phyloP scores from a whole-genome alignment of 2,113 vertebrate species.

The Caranx ignobilis region DNA sequence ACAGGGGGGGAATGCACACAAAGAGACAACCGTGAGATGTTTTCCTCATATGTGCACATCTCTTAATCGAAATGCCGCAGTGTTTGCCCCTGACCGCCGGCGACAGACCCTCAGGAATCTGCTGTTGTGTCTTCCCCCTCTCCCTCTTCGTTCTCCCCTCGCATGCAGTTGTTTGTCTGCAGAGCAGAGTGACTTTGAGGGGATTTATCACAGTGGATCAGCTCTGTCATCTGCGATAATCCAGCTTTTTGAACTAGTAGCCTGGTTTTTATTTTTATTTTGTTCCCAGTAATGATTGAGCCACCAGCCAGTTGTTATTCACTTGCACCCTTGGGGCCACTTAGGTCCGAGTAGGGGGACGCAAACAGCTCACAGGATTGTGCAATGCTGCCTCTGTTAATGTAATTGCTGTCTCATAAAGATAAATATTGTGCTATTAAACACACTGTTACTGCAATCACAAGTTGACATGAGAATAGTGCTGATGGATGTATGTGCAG shows the following conservation, averaged over 20 bases:
- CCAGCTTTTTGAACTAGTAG: slow-evolving; percentile 31
- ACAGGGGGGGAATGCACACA: slow-evolving; percentile 39
- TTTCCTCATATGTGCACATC: slow-evolving; percentile 42
- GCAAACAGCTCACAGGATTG: slow-evolving; percentile 72
- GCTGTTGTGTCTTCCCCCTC: slow-evolving; percentile 78
- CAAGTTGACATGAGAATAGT: slow-evolving; percentile 3
- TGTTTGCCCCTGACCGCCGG: slow-evolving; percentile 71
- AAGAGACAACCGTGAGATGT: not conserved
- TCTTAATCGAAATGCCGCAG: slow-evolving; percentile 55
- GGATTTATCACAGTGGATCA: slow-evolving; percentile 50
- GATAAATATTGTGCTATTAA: slow-evolving; percentile 5
- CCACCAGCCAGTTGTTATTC: slow-evolving; percentile 47
- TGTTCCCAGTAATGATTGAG: slow-evolving; percentile 15
- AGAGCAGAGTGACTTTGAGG: slow-evolving; percentile 11
- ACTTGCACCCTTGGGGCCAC: slow-evolving; percentile 46
- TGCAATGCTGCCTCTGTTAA: slow-evolving; percentile 59
- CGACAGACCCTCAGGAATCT: slow-evolving; percentile 78
- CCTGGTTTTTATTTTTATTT: slow-evolving; percentile 7
- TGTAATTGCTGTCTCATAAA: slow-evolving; percentile 55
- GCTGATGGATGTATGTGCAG: not conserved
- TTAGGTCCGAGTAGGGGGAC: slow-evolving; percentile 50
- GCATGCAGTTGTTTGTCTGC: slow-evolving; percentile 44
- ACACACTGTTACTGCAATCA: slow-evolving; percentile 21
- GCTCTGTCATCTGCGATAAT: slow-evolving; percentile 37
- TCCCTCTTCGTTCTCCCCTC: slow-evolving; percentile 1